Conservation (phyloP, 2,113 vertebrate species). For the Nesogale talazaci region DNA sequence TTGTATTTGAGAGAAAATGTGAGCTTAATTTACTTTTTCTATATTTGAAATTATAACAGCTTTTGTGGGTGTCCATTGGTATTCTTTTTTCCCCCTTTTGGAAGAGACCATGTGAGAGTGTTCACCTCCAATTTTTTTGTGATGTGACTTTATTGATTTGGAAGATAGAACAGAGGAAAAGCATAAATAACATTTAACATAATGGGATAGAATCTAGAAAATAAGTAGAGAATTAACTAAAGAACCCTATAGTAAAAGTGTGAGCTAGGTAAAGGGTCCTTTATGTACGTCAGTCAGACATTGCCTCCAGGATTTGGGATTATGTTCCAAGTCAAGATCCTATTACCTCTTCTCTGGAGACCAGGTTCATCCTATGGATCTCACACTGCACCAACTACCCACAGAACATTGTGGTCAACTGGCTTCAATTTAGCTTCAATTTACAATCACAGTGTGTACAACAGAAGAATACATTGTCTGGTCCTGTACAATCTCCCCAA, state of each 20-base stretch:
- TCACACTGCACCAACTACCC: background rate
- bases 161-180: background rate
- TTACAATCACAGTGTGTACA: too few species aligned
- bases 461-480: too few species aligned
- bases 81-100: background rate
- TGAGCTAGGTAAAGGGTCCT: background rate
- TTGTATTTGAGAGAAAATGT: background rate
- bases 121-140: background rate
- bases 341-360: background rate
- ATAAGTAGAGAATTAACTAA: background rate
- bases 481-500: too few species aligned
- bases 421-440: too few species aligned
- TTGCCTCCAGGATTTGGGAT: background rate
- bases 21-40: background rate
- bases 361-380: background rate
- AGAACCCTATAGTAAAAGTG: background rate
- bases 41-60: too few species aligned
- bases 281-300: background rate
- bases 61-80: fast-evolving
- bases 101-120: too few species aligned
- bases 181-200: background rate
- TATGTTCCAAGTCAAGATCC: fast-evolving
- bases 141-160: background rate
- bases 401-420: too few species aligned
- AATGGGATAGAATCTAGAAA: background rate